Percentiles rank a stretch among this genome's conserved stretches.
Conservation (phyloP, 2,888 invertebrate species). For the Noctua pronuba region DNA sequence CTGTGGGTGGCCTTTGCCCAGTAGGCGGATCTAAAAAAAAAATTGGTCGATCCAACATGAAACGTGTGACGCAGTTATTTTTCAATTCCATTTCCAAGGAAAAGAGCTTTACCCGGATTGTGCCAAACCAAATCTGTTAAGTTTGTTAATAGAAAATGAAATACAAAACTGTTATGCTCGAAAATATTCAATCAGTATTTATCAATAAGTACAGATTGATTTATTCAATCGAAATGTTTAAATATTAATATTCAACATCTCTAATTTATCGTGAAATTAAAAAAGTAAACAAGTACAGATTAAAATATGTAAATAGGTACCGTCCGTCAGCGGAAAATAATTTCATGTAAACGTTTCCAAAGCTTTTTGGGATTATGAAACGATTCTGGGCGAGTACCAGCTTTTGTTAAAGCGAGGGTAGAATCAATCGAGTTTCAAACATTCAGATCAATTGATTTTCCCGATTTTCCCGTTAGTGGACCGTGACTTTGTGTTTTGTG, state of each 20-base stretch:
- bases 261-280: conserved; percentile 19
- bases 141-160: background rate
- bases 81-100: background rate
- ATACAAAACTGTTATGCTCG: background rate
- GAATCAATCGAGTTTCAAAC: conserved; percentile 60
- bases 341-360: conserved; percentile 46
- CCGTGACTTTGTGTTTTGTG: conserved; percentile 62
- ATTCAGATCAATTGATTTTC: conserved; percentile 61
- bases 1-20: no score
- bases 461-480: conserved; percentile 51
- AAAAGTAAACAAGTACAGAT: conserved; percentile 47
- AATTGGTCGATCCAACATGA: background rate
- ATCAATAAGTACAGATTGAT: background rate
- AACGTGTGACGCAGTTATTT: background rate
- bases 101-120: background rate
- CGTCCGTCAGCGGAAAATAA: conserved; percentile 38
- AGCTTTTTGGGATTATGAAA: conserved; percentile 48
- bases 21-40: no score
- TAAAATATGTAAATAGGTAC: conserved; percentile 53
- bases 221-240: background rate
- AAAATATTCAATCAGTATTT: background rate
- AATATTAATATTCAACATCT: conserved; percentile 16
- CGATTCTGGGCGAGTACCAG: conserved; percentile 32
- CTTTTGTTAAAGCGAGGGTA: conserved; percentile 46
- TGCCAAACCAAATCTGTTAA: background rate